Percentiles rank a stretch among this genome's conserved stretches.
These are phyloP conservation scores for Hololepta plana DNA, from an alignment of 2,888 invertebrate species.

Conservation along the genomic window DNA sequence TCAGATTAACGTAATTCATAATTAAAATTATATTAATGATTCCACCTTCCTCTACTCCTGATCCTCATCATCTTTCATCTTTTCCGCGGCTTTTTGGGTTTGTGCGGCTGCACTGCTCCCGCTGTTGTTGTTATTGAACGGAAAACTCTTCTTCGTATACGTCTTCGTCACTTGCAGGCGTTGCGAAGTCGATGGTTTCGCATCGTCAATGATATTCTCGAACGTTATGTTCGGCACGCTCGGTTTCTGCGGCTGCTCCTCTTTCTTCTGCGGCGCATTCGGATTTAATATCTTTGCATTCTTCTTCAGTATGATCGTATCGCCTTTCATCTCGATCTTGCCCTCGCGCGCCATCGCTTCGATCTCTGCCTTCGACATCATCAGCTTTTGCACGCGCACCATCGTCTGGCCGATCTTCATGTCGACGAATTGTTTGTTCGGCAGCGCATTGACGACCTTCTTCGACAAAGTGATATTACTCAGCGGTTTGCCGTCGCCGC, in stretches of 20 bases:
- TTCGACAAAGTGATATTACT: constrained; percentile 17
- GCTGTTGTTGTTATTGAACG: too few relatives aligned
- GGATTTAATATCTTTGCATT: constrained; percentile 1
- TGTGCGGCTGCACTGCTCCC: too few relatives aligned
- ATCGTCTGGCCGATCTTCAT: constrained; percentile 36
- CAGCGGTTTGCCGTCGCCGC: constrained; percentile 8
- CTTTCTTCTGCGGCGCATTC: too few relatives aligned
- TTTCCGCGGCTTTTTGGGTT: too few relatives aligned
- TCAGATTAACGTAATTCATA: too few relatives aligned
- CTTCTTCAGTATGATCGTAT: constrained; percentile 16
- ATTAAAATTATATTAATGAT: too few relatives aligned
- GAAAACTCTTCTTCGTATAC: constrained; percentile 12
- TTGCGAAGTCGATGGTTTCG: constrained; percentile 6
- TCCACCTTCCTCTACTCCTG: too few relatives aligned
- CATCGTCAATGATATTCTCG: constrained; percentile 10
- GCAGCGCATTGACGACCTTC: constrained; percentile 17
- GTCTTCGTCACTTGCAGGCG: constrained; percentile 12
- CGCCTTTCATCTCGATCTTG: constrained; percentile 39
- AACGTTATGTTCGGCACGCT: constrained; percentile 8
- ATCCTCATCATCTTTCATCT: too few relatives aligned
- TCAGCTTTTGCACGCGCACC: constrained; percentile 45
- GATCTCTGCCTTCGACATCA: constrained; percentile 47
- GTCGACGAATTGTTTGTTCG: constrained; percentile 18
- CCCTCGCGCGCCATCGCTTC: constrained; percentile 47
- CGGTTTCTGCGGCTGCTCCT: too few relatives aligned